A percentile compares a stretch with the other conserved stretches of the same genome.
These are phyloP conservation scores for Donacobius atricapilla DNA, from an alignment of 2,113 vertebrate genomes.

Conservation along the genomic window DNA sequence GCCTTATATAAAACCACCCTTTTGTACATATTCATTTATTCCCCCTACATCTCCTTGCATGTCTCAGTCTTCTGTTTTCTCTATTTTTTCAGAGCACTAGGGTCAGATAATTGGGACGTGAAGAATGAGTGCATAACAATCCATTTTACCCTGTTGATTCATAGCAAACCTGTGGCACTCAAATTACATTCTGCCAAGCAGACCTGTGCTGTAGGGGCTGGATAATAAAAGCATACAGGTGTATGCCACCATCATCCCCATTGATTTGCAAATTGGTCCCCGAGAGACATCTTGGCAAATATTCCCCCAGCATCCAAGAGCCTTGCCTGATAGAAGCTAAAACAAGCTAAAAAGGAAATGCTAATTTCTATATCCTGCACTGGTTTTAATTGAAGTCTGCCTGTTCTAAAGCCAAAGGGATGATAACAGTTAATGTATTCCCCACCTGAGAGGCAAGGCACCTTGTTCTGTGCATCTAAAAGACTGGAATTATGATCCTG, in stretches of 20 bases:
- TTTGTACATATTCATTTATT: background rate
- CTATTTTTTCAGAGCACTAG: background rate
- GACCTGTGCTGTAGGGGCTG: background rate
- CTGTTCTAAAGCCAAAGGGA: background rate
- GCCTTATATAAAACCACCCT: background rate
- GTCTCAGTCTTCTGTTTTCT: background rate
- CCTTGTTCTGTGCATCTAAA: background rate
- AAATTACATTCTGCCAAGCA: background rate
- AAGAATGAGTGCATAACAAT: background rate
- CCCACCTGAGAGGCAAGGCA: background rate
- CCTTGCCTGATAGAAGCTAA: background rate
- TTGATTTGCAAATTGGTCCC: background rate
- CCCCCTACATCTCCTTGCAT: background rate
- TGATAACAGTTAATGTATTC: background rate
- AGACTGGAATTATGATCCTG: background rate
- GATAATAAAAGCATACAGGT: background rate
- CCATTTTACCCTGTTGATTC: background rate
- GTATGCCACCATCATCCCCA: background rate
- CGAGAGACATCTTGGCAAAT: background rate
- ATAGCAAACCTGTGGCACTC: background rate
- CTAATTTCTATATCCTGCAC: background rate
- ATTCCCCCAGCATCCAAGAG: background rate
- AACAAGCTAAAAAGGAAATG: background rate
- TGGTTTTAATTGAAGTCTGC: background rate
- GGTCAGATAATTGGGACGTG: background rate